Base-by-base conservation (phyloP, 2,888 invertebrate genomes). In the Melanostoma scalare region DNA sequence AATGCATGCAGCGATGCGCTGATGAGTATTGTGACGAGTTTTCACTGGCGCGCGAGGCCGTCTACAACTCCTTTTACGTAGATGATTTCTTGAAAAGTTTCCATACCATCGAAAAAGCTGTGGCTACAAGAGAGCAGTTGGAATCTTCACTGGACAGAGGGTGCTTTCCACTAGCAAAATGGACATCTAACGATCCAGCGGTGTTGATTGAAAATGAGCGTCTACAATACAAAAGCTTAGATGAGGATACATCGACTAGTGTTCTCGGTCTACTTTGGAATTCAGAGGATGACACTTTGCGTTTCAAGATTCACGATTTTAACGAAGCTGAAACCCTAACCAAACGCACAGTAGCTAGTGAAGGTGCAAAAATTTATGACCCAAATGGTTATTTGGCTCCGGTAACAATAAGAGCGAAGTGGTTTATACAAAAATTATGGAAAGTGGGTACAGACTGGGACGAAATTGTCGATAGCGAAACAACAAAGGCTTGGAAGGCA, bases 1-100 rank as follows among this genome's bases (percentile, higher is more conserved):
- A 53, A n/a, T 3, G 35, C 9, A 53, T 53, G 53, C 53, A 53
- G 35, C 53, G 53, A 9, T 53, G 44, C 53, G 35, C 3, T 35
- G 53, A 53, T 10, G 53, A 53, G 3, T 44, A 44, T 44, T n/a
- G 8, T 44, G 8, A 44, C 9, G 44, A 44, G n/a, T n/a, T n/a
- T n/a, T n/a, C n/a, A n/a, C n/a, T n/a, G n/a, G 44, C 44, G 3
- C 8, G n/a, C 44, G 44, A 44, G n/a, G 44, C 44, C n/a, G 44
- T 44, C n/a, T 44, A 5, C 3, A 44, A 44, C n/a, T 44, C 44
- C 8, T 44, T 44, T n/a, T 44, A 44, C n/a, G 44, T 44, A 3
- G 44, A 44, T n/a, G 44, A 8, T 44, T 44, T 44, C n/a, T 44
- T 44, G n/a, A 44, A 44, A 8, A 44, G 44, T n/a, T 8, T 44